A percentile compares a stretch with the other conserved stretches of the same genome.
Conservation (phyloP, 2,888 invertebrate genomes). For the Malachius bipustulatus region DNA sequence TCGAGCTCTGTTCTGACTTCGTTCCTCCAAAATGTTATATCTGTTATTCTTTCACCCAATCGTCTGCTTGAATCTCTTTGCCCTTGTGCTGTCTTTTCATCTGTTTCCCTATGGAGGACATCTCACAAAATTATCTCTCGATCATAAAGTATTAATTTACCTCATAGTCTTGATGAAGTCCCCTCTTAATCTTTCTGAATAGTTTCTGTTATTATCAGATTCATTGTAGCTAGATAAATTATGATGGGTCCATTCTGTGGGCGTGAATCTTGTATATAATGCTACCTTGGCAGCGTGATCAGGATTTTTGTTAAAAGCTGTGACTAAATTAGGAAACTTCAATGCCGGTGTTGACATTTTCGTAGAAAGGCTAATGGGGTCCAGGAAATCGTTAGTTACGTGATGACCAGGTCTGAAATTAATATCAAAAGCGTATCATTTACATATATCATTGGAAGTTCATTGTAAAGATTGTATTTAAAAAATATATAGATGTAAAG, state of each 20-base stretch:
- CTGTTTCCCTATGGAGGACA: conserved; percentile 53
- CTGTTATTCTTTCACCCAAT: conserved; percentile 81
- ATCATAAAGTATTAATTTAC: conserved; percentile 33
- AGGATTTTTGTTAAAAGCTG: conserved; percentile 71
- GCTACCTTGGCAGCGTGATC: conserved; percentile 73
- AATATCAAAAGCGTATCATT: too few relatives aligned
- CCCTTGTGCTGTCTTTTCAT: conserved; percentile 62
- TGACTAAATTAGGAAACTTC: conserved; percentile 71
- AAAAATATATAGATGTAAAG: too few relatives aligned
- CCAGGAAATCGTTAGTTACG: conserved; percentile 61
- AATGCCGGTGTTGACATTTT: conserved; percentile 66
- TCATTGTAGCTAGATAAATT: conserved; percentile 67
- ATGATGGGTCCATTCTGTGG: conserved; percentile 83
- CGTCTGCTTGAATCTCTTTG: conserved; percentile 79
- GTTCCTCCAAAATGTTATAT: conserved; percentile 87
- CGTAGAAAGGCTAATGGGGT: conserved; percentile 53
- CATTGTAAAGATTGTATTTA: too few relatives aligned
- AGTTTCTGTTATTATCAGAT: conserved; percentile 73
- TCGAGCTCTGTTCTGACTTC: conserved; percentile 80
- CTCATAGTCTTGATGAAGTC: conserved; percentile 68
- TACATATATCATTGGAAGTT: too few relatives aligned
- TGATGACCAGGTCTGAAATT: conserved; percentile 50
- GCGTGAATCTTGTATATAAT: conserved; percentile 81
- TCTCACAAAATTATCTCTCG: too few relatives aligned
- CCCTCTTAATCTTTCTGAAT: conserved; percentile 65